Base-by-base conservation (phyloP, 2,888 invertebrate species). In the Lacanobia oleracea region DNA sequence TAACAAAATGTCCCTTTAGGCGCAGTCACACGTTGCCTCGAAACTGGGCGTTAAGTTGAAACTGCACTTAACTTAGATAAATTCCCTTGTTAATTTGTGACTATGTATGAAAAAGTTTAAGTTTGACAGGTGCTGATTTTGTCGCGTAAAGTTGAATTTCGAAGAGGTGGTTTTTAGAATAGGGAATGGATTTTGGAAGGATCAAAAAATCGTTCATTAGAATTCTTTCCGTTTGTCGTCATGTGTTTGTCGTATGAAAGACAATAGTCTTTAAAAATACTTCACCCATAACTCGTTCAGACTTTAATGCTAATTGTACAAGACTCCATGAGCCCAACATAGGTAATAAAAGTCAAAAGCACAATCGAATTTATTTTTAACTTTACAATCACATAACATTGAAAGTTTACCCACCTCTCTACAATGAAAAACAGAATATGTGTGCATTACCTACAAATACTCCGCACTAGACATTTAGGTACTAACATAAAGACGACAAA, bases 1-100 rank as follows among this genome's bases (percentile, higher is more conserved):
- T 84, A 82, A 81, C 77, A 72, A 72, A 74, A 74, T 80, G 72
- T 78, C 74, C 74, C 72, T 83, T 76, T 75, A 80, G 54, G 54
- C 62, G 57, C 65, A 78, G 75, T 75, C 80, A 71, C 77, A 85
- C 67, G 61, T 63, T 79, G 73, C 71, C 51, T 68, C 61, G n/a
- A 72, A 77, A 77, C 65, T 71, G 71, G 53, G 65, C 53, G 57
- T 70, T 60, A 74, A 79, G 64, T 82, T 62, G 43, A 23, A 78
- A 63, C 64, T 66, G 73, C 79, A 82, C 79, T 82, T 82, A 78
- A 73, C 67, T 72, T 57, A 69, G 68, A 80, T 77, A 69, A 73
- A 77, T 72, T 67, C 37, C 63, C 59, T 72, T 69, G 67, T 23
- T 79, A 68, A 72, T 79, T 82, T 73, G 68, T 72, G 73, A 43